Evolutionary conservation across 2,888 invertebrate species (phyloP), one percentile per base, ranked within the genome.

Genomic region (Temnothorax unifasciatus): DNA sequence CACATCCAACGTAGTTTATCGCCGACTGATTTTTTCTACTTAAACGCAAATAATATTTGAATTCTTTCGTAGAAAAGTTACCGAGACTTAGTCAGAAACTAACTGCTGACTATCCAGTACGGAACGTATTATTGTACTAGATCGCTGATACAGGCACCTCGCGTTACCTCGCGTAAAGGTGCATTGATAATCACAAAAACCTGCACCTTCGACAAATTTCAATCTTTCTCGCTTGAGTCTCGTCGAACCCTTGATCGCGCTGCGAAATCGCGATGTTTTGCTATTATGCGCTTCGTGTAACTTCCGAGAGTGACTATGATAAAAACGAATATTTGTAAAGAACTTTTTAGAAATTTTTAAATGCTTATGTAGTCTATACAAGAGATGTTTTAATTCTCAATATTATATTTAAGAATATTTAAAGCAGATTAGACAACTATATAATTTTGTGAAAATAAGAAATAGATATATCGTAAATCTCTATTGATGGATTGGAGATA

Each of bases 141-240:
- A 50, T 44, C 47, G 74, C 74, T 75, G 61, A 75, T 61, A 21
- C 61, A 15, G 25, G 47, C 34, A 44, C 1, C 6, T 64, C 21
- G 29, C n/a, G 25, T 77, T 54, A 15, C 29, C 25, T 38, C 38
- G 64, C 38, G 64, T 69, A 41, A 69, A 77, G 44, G 3, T 57
- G 54, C 54, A 44, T 41, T 54, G 54, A 77, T 77, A 69, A 69
- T 54, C 54, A 57, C 41, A 77, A 69, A 69, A 69, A 77, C 29
- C 29, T 57, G 69, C 68, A 54, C 3, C 29, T 69, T 44, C 69
- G 54, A 77, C 52, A 75, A 68, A 77, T 69, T 77, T 57, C 29
- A 41, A 69, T 68, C 41, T 76, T 66, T 11, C 18, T 52, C 15
- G 64, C 4, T 61, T 21, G 21, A 64, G 21, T 34, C n/a, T 63